These are phyloP conservation scores for Takifugu rubripes DNA, from an alignment of 2,797 vertebrate genomes.

Conservation along the genomic window DNA sequence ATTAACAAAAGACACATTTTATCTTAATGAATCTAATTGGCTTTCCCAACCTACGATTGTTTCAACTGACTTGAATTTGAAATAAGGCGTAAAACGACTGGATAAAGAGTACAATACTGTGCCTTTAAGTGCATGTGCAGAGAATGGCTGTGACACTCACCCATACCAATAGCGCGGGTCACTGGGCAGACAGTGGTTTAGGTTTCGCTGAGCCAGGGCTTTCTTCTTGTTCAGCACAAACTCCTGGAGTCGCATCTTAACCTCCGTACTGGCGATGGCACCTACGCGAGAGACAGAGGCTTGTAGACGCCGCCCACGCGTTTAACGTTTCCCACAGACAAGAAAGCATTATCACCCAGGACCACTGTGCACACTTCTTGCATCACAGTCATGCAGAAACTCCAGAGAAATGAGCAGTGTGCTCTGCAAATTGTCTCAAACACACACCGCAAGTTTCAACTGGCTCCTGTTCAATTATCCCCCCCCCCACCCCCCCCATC, in stretches of 20 bases:
- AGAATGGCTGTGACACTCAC: conserved; percentile 78
- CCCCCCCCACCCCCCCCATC: conserved; percentile 27
- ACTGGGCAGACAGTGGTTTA: conserved; percentile 93
- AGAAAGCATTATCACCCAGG: not conserved
- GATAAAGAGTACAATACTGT: not conserved
- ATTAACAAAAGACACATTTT: not conserved
- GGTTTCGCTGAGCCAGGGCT: conserved; percentile 90
- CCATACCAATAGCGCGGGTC: conserved; percentile 97
- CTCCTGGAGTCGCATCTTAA: conserved; percentile 98
- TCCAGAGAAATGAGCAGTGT: conserved; percentile 27
- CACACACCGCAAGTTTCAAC: conserved; percentile 36
- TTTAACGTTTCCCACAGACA: not conserved
- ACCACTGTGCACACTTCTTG: not conserved
- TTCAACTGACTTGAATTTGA: not conserved
- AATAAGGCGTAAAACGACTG: not conserved
- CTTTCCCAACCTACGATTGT: no score
- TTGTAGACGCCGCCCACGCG: no score
- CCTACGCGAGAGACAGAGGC: conserved; percentile 68
- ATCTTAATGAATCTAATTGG: conserved; percentile 13
- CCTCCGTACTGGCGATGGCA: conserved; percentile 95
- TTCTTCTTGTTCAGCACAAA: conserved; percentile 99
- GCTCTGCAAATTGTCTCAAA: conserved; percentile 22
- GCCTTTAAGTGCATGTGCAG: not conserved
- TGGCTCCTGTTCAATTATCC: conserved; percentile 57
- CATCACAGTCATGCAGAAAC: conserved; percentile 27